A percentile compares a stretch with the other conserved stretches of the same genome.
These are phyloP conservation scores for Diplodus puntazzo DNA, from an alignment of 2,797 vertebrate species.

Conservation along the genomic window DNA sequence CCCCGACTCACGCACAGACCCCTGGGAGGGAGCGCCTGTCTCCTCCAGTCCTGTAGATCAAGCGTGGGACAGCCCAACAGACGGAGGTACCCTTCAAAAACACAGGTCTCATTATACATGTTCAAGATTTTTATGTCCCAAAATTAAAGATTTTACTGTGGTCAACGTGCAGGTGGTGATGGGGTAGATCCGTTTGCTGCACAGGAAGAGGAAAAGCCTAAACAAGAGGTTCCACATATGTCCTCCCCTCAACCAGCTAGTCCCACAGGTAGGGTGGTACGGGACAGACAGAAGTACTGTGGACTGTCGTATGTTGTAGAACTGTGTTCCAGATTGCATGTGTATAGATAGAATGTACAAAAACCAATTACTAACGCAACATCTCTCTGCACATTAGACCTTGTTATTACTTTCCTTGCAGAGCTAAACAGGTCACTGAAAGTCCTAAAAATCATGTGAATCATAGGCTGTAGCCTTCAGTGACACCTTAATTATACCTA, in stretches of 20 bases:
- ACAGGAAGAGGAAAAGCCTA: conserved; percentile 64
- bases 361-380: neutral
- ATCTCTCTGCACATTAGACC: neutral
- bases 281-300: neutral
- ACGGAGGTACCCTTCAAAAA: conserved; percentile 58
- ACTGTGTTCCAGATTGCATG: too few species aligned
- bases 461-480: neutral
- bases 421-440: neutral
- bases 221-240: conserved; percentile 62
- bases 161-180: conserved; percentile 50
- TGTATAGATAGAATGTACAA: neutral
- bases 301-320: too few species aligned
- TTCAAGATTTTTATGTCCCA: neutral
- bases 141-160: neutral
- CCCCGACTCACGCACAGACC: conserved; percentile 65
- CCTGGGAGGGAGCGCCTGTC: conserved; percentile 72
- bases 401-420: neutral
- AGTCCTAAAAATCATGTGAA: neutral
- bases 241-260: conserved; percentile 72
- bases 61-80: conserved; percentile 75
- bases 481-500: neutral
- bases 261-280: conserved; percentile 76
- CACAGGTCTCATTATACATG: neutral
- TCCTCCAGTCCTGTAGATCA: conserved; percentile 69
- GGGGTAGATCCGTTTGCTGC: conserved; percentile 73